Evolutionary conservation across 1,140 invertebrate species (phyloP).

Genomic region (Polypedilum pembai): DNA sequence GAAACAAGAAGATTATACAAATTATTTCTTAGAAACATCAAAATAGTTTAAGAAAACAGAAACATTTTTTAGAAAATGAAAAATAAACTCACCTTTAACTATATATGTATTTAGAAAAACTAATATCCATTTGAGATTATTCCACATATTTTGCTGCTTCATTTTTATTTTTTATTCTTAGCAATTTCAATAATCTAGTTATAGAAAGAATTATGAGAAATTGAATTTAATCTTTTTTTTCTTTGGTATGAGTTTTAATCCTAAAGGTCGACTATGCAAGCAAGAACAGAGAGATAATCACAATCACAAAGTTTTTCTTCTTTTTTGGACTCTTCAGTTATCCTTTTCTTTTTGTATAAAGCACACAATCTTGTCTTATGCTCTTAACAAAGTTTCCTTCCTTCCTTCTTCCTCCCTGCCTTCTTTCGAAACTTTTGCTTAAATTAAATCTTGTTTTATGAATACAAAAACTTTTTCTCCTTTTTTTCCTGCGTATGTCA

Average conservation of each 20-base stretch:
- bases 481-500: neutral
- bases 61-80: too few species aligned
- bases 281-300: conserved; percentile 4
- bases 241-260: too few species aligned
- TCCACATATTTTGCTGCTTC: conserved; percentile 7
- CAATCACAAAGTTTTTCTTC: neutral
- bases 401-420: neutral
- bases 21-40: too few species aligned
- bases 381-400: neutral
- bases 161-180: neutral
- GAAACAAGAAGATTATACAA: too few species aligned
- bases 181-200: conserved; percentile 3
- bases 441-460: conserved; percentile 9
- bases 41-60: too few species aligned
- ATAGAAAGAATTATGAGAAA: neutral
- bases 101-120: conserved; percentile 25
- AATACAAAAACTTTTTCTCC: neutral
- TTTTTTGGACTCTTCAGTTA: neutral
- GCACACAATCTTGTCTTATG: neutral
- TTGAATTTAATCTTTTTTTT: too few species aligned
- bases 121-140: conserved; percentile 25
- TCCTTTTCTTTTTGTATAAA: conserved; percentile 5
- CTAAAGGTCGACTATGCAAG: too few species aligned
- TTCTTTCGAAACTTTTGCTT: neutral
- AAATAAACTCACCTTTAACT: conserved; percentile 5